Evolutionary conservation across 2,888 invertebrate species (phyloP).

Genomic region (Enoplolaimus lenunculus): DNA sequence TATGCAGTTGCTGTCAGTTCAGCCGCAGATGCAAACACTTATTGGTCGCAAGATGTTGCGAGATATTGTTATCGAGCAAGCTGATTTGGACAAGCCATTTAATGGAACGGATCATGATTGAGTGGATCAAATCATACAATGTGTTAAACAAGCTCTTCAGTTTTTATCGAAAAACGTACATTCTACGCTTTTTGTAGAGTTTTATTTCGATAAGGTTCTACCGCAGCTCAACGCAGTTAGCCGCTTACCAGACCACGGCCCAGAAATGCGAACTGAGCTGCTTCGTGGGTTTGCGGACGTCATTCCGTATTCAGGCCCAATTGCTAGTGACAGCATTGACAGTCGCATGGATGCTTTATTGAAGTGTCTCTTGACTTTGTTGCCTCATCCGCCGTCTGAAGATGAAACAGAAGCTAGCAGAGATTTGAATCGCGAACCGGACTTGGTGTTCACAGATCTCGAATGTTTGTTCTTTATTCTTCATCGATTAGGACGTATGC

Average conservation of each 20-base stretch:
- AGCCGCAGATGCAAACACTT: conserved; percentile 64
- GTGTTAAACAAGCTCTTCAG: conserved; percentile 67
- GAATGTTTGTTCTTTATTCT: conserved; percentile 4
- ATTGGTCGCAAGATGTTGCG: conserved; percentile 72
- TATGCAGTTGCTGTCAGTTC: conserved; percentile 67
- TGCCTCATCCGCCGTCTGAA: conserved; percentile 12
- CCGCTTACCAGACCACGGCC: too few relatives aligned
- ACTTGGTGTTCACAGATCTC: conserved; percentile 5
- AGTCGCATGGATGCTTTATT: background rate
- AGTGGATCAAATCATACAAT: conserved; percentile 63
- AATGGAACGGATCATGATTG: conserved; percentile 44
- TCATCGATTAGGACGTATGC: background rate
- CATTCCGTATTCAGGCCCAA: conserved; percentile 57
- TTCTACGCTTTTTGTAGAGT: conserved; percentile 21
- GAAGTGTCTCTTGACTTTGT: background rate
- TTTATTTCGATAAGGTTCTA: background rate
- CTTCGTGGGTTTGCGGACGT: conserved; percentile 55
- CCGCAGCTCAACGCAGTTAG: too few relatives aligned
- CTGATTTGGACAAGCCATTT: conserved; percentile 55
- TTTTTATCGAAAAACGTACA: conserved; percentile 41
- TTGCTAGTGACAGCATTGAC: too few relatives aligned
- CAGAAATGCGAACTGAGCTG: conserved; percentile 45
- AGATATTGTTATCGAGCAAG: conserved; percentile 67
- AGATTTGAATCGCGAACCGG: background rate
- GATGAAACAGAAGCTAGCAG: conserved; percentile 3